Base-by-base conservation (phyloP, 2,888 invertebrate genomes). In the Sphecodes monilicornis region DNA sequence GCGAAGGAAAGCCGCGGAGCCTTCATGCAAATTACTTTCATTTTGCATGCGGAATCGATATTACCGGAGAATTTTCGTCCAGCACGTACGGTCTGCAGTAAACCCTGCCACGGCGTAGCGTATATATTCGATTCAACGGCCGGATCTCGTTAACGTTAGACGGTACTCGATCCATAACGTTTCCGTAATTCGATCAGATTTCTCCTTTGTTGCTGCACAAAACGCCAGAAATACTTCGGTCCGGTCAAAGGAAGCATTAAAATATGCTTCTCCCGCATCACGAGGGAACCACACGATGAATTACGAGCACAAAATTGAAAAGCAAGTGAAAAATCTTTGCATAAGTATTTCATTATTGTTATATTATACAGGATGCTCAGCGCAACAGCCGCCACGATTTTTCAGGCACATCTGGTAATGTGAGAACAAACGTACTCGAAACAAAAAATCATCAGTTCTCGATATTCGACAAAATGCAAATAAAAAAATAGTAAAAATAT, bases 31-130 rank as follows among this genome's bases (percentile, higher is more conserved):
- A 89, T 89, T 87, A 82, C 79, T 77, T 84, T 89, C 87, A 83
- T 86, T 89, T 80, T 78, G 86, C 86, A 86, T 87, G 81, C 89
- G 74, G 68, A 89, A 89, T 89, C 89, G 89, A 89, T 89, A 87
- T 71, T 71, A 70, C 64, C 77, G 74, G 74, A 39, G 79, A 87
- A 87, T 89, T 87, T 89, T 89, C 87, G 78, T 79, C 68, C 60
- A 72, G 39, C 74, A 22, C 39, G 43, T 77, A 54, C 71, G 50
- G 43, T 73, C 26, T 57, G 70, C 46, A 50, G 16, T 70, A 80
- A 41, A 64, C 39, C 29, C 29, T 22, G 36, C 36, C 32, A 36
- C 68, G 29, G 68, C 26, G n/a, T 43, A n/a, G 16, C 26, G 32
- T 3, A 39, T 64, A 46, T 46, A 39, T 80, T 69, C 78, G 77